phyloP scores from a whole-genome alignment of 92 coral and sea anemone species.

The Siderastrea siderea region DNA sequence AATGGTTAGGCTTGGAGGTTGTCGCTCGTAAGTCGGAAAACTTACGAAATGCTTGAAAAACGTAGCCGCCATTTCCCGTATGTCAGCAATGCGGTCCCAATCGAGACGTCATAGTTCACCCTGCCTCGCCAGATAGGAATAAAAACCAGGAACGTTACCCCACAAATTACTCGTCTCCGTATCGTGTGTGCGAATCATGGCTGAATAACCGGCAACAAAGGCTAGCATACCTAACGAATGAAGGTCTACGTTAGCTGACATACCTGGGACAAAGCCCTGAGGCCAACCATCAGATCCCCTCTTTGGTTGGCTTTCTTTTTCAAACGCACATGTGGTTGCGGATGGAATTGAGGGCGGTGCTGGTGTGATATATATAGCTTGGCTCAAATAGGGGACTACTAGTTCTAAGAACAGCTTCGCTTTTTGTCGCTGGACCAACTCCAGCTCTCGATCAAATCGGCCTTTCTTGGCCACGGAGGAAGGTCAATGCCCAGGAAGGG shows the following conservation, averaged over 20 bases:
- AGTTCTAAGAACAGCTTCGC: conserved; percentile 10
- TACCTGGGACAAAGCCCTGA: conserved; percentile 12
- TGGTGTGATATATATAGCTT: neutral
- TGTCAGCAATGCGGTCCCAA: conserved; percentile 16
- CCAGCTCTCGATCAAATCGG: neutral
- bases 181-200: conserved; percentile 31
- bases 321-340: neutral
- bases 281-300: neutral
- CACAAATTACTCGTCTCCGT: conserved; percentile 15
- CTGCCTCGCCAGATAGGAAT: conserved; percentile 41
- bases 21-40: no score
- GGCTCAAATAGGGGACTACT: neutral
- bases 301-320: neutral
- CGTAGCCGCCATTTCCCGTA: conserved; percentile 10
- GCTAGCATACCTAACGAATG: neutral
- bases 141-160: conserved; percentile 27
- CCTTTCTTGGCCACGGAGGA: neutral
- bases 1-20: no score
- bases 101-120: conserved; percentile 30
- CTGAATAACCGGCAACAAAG: conserved; percentile 39
- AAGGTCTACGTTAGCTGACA: neutral
- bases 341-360: neutral
- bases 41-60: conserved; percentile 7
- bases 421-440: neutral
- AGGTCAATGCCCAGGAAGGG: neutral